phyloP scores from a whole-genome alignment of 2,797 vertebrate genomes.

The Caiman crocodilus region DNA sequence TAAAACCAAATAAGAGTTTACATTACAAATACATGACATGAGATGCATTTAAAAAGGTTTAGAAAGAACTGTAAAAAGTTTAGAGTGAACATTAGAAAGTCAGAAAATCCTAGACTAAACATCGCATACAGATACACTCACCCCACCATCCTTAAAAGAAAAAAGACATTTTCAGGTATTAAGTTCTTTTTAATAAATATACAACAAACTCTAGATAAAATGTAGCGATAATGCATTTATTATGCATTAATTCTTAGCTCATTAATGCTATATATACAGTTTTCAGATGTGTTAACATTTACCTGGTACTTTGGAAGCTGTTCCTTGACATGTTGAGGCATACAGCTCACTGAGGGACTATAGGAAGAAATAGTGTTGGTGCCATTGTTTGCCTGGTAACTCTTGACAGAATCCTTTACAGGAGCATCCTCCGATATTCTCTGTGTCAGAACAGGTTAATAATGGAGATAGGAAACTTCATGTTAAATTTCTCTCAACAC shows the following conservation, averaged over 20 bases:
- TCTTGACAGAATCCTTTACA: conserved; percentile 68
- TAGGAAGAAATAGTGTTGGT: conserved; percentile 60
- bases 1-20: background rate
- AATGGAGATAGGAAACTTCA: background rate
- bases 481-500: too few species aligned
- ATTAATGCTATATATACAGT: too few species aligned
- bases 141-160: too few species aligned
- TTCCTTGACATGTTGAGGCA: conserved; percentile 69
- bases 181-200: background rate
- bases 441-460: conserved; percentile 63
- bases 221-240: too few species aligned
- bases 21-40: too few species aligned
- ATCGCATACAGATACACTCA: too few species aligned
- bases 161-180: background rate
- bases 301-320: conserved; percentile 86
- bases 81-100: too few species aligned
- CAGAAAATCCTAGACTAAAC: too few species aligned
- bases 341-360: conserved; percentile 44
- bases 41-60: too few species aligned
- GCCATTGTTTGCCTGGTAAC: conserved; percentile 68
- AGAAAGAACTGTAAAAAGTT: too few species aligned
- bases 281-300: background rate
- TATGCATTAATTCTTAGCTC: too few species aligned
- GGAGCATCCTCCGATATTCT: conserved; percentile 77
- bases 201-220: background rate